Evolutionary conservation across 1,140 invertebrate genomes (phyloP), one percentile per base, ranked within the genome.

Genomic region (Parapsyche elsis): DNA sequence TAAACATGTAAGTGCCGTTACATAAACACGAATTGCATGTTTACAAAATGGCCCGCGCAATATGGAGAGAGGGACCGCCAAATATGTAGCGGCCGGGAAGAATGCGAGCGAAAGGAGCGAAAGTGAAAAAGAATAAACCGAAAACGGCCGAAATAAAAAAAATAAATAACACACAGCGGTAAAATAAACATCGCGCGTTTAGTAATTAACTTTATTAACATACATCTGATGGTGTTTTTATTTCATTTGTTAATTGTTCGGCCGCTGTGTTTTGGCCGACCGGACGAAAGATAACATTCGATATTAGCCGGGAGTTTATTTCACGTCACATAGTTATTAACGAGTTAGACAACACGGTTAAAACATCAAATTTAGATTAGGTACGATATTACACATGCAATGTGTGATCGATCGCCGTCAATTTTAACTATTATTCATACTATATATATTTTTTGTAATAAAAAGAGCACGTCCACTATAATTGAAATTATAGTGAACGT

Each of bases 171-270:
- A 23, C 14, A 67, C 1, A 23, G 38, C 12, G 61, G 44, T 73
- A 73, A 73, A 73, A 73, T 73, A 73, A 73, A 73, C 71, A 76
- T 24, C 49, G 46, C 64, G 75, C 38, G 59, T 57, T 82, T 16
- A 82, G 79, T 82, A 82, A 80, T 78, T 75, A 82, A 59, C 74
- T 78, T 78, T 82, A 82, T 78, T 76, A 81, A 77, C 73, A 46
- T 79, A 80, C 76, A 81, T 81, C 81, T 71, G 81, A 81, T 81
- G 81, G 64, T 12, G 73, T 79, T 81, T 80, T 79, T 64, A 81
- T 77, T 79, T 81, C 73, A 80, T 81, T 81, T 79, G 80, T 75
- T 81, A 81, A 81, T 79, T 81, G 71, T 70, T n/a, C 45, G 77
- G 67, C 57, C 76, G 64, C 67, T 61, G 44, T 19, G 38, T n/a